Base-by-base conservation (phyloP, 2,113 vertebrate species). In the Pampusana beccarii region DNA sequence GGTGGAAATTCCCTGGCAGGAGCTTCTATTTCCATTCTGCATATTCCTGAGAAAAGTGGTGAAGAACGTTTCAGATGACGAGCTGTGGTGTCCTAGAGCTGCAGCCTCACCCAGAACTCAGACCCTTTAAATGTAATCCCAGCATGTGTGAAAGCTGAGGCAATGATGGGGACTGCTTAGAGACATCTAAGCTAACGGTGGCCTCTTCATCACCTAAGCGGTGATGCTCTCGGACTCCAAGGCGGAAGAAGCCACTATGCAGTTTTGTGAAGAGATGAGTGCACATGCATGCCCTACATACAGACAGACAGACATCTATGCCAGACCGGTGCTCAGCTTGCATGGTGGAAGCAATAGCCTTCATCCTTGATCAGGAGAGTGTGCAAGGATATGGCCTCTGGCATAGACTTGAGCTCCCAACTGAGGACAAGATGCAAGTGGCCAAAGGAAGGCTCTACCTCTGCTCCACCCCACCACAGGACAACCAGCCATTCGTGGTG, bases 1-100 rank as follows among this genome's bases (percentile, higher is more conserved):
- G 86, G 33, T 84, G 96, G 96, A 94, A 97, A 93, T 80, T 87
- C 92, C 95, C 93, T 92, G 91, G 91, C 83, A 69, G 91, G 25
- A 87, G 48, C 70, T 86, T 18, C 53, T 72, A 4, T 65, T 96
- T 81, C 88, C 84, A 46, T 67, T 42, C 57, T 56, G 56, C 13
- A 1, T 38, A 66, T 71, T 67, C 40, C 34, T 54, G n/a, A 88
- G 80, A 92, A 84, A 44, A 2, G 21, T 1, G 7, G 19, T 24
- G 54, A 38, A 56, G 87, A 56, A 53, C 31, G 34, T 20, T 74
- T 57, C 9, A 26, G 91, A 88, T 38, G 77, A 11, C 6, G 56
- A 86, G 80, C 66, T 17, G 40, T 14, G 61, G 31, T 16, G 24
- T 71, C 65, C 62, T 18, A 13, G 85, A 61, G 82, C 75, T 50